Evolutionary conservation across 2,113 vertebrate genomes (phyloP), one percentile per base, ranked within the genome.

Genomic region (Oryzias melastigma): DNA sequence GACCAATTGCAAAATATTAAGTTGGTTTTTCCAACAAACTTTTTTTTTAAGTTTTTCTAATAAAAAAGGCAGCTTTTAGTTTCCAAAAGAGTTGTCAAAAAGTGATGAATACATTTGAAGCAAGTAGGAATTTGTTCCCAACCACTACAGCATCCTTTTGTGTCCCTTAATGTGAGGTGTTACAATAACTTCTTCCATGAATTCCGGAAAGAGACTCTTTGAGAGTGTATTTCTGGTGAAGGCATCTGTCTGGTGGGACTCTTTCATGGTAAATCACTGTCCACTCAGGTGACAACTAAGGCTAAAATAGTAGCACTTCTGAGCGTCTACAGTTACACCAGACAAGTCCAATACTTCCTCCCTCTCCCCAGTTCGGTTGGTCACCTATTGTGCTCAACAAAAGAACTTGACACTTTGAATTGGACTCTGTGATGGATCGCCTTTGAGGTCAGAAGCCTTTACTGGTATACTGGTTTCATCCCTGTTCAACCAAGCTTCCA

Each of bases 291-390:
- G 82, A 87, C 86, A 85, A 75, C 81, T 60, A 73, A 65, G 68
- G 74, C 80, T 73, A 87, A 84, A 87, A 81, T 75, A 75, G 82
- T 78, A 82, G 84, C 86, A 80, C 88, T 81, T 86, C 80, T 45
- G 35, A 75, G 75, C 75, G 69, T 81, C 79, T 88, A 86, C 79
- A 77, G 84, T 90, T 88, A 87, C 88, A 87, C 77, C 83, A 86
- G 75, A 88, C 88, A 90, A 85, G 85, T 88, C 85, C 82, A 87
- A 85, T 87, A 88, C 88, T 90, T 88, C 87, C 85, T 90, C 84
- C 83, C 85, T 83, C 84, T 88, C 87, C 88, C 87, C 83, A 84
- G 68, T 87, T 87, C 80, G 77, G 85, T 82, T 80, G 83, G 81
- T 87, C 55, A 60, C 58, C 77, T 49, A 81, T 90, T 89, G 88